These are phyloP conservation scores for Danio choprae DNA, from an alignment of 2,797 vertebrate genomes.

Conservation along the genomic window DNA sequence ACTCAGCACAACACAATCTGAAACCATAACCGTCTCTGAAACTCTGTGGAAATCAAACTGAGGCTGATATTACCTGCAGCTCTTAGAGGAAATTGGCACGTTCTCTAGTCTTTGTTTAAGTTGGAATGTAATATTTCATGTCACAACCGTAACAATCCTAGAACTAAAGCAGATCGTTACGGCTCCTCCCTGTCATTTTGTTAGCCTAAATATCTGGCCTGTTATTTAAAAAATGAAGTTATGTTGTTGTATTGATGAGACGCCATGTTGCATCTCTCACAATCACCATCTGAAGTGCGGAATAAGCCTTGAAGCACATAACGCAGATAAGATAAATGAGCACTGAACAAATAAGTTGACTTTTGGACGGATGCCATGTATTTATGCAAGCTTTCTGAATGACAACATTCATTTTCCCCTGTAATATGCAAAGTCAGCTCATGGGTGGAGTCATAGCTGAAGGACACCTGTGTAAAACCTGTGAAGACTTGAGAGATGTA, in stretches of 20 bases:
- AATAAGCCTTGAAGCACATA: background rate
- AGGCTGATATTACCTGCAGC: background rate
- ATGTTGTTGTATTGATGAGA: background rate
- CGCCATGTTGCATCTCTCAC: background rate
- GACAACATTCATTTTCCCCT: background rate
- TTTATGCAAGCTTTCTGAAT: conserved; percentile 2
- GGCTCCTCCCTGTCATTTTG: background rate
- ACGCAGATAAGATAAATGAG: background rate
- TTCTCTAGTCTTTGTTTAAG: background rate
- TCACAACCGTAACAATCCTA: background rate
- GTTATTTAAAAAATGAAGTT: background rate
- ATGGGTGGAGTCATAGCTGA: background rate
- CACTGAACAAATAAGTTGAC: background rate
- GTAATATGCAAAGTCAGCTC: conserved; percentile 5
- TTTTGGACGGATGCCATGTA: background rate
- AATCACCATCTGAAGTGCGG: background rate
- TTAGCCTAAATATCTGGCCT: background rate
- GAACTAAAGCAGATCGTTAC: background rate
- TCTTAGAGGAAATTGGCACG: background rate
- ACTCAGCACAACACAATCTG: background rate
- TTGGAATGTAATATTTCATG: conserved; percentile 16
- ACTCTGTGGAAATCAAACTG: background rate
- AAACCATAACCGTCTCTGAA: background rate
- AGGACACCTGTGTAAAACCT: background rate
- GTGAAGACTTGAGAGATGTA: background rate